Evolutionary conservation across 2,888 invertebrate species (phyloP).

Genomic region (Beris morrisii): DNA sequence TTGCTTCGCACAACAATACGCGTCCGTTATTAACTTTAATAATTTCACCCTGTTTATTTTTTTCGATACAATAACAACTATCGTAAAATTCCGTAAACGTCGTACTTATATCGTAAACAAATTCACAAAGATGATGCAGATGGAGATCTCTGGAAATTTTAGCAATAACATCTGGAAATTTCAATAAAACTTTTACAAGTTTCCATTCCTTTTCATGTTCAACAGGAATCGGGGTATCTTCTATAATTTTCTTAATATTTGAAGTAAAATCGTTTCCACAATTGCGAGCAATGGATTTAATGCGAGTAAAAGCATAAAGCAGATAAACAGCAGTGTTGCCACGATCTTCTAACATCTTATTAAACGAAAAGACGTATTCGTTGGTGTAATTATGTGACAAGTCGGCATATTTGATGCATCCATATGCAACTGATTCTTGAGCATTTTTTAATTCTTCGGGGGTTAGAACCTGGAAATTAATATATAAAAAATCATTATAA

Average conservation of each 20-base stretch:
- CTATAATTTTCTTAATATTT: slow-evolving; percentile 64
- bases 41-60: slow-evolving; percentile 79
- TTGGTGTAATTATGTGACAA: slow-evolving; percentile 88
- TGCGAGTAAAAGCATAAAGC: slow-evolving; percentile 91
- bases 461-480: slow-evolving; percentile 65
- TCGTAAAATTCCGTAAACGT: slow-evolving; percentile 97
- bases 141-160: slow-evolving; percentile 81
- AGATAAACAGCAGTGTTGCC: slow-evolving; percentile 99
- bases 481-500: background rate
- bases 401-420: slow-evolving; percentile 98
- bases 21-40: slow-evolving; percentile 82
- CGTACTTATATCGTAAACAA: slow-evolving; percentile 90
- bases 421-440: slow-evolving; percentile 92
- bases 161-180: slow-evolving; percentile 84
- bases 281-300: slow-evolving; percentile 84
- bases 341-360: slow-evolving; percentile 98
- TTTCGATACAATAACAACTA: slow-evolving; percentile 95
- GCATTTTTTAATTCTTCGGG: slow-evolving; percentile 79
- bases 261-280: slow-evolving; percentile 61
- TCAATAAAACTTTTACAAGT: slow-evolving; percentile 80
- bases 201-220: slow-evolving; percentile 94
- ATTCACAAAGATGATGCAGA: slow-evolving; percentile 90
- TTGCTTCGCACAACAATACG: slow-evolving; percentile 88
- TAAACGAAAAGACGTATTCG: slow-evolving; percentile 97
- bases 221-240: slow-evolving; percentile 65